Evolutionary conservation across 2,113 vertebrate species (phyloP).

Genomic region (Protomyctophum bolini): DNA sequence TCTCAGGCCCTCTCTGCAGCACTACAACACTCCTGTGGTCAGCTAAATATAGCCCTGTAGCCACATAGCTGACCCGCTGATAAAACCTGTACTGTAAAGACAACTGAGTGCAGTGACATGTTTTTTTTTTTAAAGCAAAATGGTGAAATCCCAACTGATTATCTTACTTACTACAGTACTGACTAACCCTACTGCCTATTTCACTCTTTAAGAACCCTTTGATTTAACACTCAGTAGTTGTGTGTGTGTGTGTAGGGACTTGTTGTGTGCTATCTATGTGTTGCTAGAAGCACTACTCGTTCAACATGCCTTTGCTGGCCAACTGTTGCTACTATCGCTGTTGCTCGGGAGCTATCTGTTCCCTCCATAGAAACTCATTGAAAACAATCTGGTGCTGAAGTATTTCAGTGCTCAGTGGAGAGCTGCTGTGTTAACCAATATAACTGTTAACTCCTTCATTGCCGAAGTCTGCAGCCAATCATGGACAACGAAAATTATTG

Average conservation of each 20-base stretch:
- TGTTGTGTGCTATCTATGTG: not conserved
- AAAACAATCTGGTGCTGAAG: slow-evolving; percentile 64
- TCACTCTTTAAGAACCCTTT: no score
- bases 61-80: not conserved
- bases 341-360: slow-evolving; percentile 56
- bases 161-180: no score
- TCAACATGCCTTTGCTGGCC: slow-evolving; percentile 1
- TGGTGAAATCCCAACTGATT: no score
- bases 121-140: not conserved
- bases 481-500: not conserved
- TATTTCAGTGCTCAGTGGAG: slow-evolving; percentile 23
- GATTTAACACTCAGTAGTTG: no score
- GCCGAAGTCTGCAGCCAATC: slow-evolving; percentile 18
- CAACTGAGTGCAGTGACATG: not conserved
- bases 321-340: not conserved
- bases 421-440: slow-evolving; percentile 1
- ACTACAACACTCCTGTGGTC: not conserved
- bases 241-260: no score
- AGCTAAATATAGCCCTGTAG: not conserved
- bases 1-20: not conserved
- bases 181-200: no score
- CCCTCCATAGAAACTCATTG: slow-evolving; percentile 41
- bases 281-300: slow-evolving; percentile 5
- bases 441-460: slow-evolving; percentile 62
- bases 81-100: not conserved